A percentile compares a stretch with the other conserved stretches of the same genome.
Evolutionary conservation across 2,113 vertebrate species (phyloP).

Genomic region (Bostrychus sinensis): DNA sequence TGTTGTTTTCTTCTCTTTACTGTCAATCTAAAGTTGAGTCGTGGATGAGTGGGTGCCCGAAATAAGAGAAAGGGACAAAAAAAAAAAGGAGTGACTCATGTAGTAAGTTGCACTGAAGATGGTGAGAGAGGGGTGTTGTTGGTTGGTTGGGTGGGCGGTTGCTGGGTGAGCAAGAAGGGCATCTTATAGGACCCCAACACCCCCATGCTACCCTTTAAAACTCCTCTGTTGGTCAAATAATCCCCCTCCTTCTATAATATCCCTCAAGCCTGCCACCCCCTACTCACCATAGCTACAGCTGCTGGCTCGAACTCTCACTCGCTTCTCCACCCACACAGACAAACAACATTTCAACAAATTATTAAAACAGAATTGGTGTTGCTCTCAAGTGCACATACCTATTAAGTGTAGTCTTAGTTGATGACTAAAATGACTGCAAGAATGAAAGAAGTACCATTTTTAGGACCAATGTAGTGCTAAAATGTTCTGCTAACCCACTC

Average conservation of each 20-base stretch:
- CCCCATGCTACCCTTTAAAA: conserved; percentile 54
- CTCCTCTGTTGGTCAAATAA: conserved; percentile 59
- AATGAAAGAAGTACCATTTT: too few species aligned
- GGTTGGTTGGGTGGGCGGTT: conserved; percentile 59
- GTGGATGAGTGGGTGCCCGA: conserved; percentile 60
- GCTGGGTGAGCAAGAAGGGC: conserved; percentile 78
- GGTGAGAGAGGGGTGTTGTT: conserved; percentile 15
- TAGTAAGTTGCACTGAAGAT: conserved; percentile 40
- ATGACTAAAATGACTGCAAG: background rate
- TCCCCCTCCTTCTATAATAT: conserved; percentile 60
- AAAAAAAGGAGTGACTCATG: conserved; percentile 52
- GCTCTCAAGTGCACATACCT: background rate
- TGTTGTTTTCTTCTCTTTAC: background rate
- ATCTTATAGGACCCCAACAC: conserved; percentile 75
- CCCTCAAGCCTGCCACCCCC: conserved; percentile 59
- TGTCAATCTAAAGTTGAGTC: conserved; percentile 37
- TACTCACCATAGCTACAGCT: conserved; percentile 74
- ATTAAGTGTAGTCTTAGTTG: background rate
- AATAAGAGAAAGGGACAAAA: conserved; percentile 42
- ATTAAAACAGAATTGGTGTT: conserved; percentile 19
- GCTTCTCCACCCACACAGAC: conserved; percentile 66
- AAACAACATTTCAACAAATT: conserved; percentile 56
- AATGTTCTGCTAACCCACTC: too few species aligned
- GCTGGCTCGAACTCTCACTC: conserved; percentile 60
- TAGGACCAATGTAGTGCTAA: too few species aligned